phyloP scores from a whole-genome alignment of 1,140 invertebrate genomes.

The Aphaenogaster ashmeadi region DNA sequence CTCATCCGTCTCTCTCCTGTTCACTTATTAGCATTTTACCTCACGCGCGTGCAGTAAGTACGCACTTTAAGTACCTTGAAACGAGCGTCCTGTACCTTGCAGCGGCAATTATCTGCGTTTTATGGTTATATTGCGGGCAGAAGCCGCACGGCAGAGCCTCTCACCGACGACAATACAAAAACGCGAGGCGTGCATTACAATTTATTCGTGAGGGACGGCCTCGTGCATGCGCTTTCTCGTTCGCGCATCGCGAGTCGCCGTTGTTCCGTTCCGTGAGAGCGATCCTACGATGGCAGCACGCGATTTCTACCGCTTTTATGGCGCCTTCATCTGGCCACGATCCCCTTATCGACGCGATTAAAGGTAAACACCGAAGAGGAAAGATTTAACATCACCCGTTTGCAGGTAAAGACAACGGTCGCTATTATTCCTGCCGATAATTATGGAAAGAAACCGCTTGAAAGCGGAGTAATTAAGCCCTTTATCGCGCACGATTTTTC shows the following conservation, averaged over 20 bases:
- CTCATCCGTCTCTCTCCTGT: not conserved
- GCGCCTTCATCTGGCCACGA: slow-evolving; percentile 65
- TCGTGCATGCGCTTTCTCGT: slow-evolving; percentile 40
- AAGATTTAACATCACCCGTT: not conserved
- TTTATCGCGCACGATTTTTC: not conserved
- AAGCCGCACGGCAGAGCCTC: slow-evolving; percentile 70
- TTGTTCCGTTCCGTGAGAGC: slow-evolving; percentile 29
- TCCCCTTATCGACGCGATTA: slow-evolving; percentile 41
- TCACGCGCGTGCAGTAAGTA: slow-evolving; percentile 61
- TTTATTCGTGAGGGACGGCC: slow-evolving; percentile 74
- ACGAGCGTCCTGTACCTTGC: slow-evolving; percentile 79
- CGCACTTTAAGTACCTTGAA: slow-evolving; percentile 33
- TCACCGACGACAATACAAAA: slow-evolving; percentile 78
- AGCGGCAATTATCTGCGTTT: slow-evolving; percentile 85
- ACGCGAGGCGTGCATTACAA: slow-evolving; percentile 77
- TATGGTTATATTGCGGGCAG: slow-evolving; percentile 85
- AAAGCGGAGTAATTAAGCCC: not conserved
- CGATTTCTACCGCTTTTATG: slow-evolving; percentile 79
- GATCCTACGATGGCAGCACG: slow-evolving; percentile 66
- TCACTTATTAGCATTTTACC: slow-evolving; percentile 44
- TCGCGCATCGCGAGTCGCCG: slow-evolving; percentile 21
- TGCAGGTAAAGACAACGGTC: not conserved
- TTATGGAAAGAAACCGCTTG: not conserved
- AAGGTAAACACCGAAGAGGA: not conserved
- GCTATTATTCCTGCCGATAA: not conserved